A percentile compares a stretch with the other conserved stretches of the same genome.
Conservation (phyloP, 2,888 invertebrate genomes). For the Sarcophaga subvicina region DNA sequence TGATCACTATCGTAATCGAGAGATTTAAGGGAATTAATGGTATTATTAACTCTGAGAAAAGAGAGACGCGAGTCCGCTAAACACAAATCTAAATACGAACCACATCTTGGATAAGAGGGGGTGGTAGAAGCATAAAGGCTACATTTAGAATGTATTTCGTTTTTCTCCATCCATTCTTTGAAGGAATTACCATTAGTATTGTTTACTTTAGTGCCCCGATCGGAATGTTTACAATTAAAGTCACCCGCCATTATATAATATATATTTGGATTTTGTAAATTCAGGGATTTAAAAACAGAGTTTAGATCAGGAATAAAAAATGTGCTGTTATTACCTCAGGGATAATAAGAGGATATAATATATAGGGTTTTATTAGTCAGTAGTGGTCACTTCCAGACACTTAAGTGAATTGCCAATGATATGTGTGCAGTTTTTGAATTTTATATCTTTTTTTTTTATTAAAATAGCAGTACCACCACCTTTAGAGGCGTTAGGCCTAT, state of each 20-base stretch:
- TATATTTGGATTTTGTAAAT: conserved; percentile 40
- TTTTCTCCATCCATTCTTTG: conserved; percentile 19
- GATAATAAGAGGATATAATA: conserved; percentile 35
- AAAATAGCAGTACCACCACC: no score
- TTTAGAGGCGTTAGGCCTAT: no score
- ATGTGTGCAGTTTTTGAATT: no score
- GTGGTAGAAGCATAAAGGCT: conserved; percentile 48
- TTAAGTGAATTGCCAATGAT: conserved; percentile 14
- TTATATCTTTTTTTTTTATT: no score
- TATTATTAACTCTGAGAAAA: no score
- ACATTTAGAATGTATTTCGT: conserved; percentile 45
- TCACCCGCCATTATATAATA: conserved; percentile 35
- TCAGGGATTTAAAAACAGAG: no score
- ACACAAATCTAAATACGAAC: conserved; percentile 52
- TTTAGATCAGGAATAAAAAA: conserved; percentile 35
- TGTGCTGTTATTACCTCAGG: conserved; percentile 39
- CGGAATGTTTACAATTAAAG: conserved; percentile 31
- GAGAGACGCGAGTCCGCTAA: conserved; percentile 41
- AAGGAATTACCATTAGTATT: conserved; percentile 37
- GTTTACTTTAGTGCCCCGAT: conserved; percentile 40
- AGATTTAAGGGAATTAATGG: conserved; percentile 23
- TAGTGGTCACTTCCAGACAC: conserved; percentile 10
- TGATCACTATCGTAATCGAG: conserved; percentile 34
- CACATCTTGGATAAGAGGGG: conserved; percentile 38
- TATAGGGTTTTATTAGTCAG: not conserved